Evolutionary conservation across 2,888 invertebrate species (phyloP).

Genomic region (Cephus sareptanus): DNA sequence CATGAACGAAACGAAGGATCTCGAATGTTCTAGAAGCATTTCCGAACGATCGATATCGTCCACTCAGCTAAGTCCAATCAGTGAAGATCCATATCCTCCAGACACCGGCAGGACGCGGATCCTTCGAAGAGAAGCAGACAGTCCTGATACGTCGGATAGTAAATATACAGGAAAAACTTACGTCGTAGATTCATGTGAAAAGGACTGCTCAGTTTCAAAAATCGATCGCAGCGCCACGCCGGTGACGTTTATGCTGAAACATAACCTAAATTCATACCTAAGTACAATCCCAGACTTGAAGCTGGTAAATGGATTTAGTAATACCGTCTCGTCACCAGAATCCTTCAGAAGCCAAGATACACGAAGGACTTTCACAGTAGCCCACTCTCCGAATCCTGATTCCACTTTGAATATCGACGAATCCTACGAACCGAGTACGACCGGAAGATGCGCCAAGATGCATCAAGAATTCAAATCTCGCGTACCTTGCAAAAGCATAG

Average conservation of each 20-base stretch:
- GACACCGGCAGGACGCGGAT: background rate
- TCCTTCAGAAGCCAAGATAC: background rate
- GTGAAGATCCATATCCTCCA: background rate
- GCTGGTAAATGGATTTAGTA: background rate
- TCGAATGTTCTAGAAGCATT: background rate
- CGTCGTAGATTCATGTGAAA: background rate
- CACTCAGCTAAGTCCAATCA: background rate
- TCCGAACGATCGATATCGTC: background rate
- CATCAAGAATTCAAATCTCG: background rate
- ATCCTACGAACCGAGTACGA: background rate
- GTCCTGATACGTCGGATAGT: background rate
- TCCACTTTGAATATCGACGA: background rate
- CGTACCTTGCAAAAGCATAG: background rate
- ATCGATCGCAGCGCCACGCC: background rate
- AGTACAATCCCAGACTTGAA: background rate
- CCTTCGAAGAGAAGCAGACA: background rate
- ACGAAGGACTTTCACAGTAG: background rate
- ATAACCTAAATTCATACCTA: background rate
- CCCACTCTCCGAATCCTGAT: background rate
- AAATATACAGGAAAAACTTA: background rate
- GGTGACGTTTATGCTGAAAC: background rate
- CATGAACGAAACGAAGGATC: background rate
- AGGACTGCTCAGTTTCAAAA: background rate
- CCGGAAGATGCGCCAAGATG: background rate
- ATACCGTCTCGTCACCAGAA: background rate